phyloP scores from a whole-genome alignment of 2,888 invertebrate genomes.

The Diogma glabrata region DNA sequence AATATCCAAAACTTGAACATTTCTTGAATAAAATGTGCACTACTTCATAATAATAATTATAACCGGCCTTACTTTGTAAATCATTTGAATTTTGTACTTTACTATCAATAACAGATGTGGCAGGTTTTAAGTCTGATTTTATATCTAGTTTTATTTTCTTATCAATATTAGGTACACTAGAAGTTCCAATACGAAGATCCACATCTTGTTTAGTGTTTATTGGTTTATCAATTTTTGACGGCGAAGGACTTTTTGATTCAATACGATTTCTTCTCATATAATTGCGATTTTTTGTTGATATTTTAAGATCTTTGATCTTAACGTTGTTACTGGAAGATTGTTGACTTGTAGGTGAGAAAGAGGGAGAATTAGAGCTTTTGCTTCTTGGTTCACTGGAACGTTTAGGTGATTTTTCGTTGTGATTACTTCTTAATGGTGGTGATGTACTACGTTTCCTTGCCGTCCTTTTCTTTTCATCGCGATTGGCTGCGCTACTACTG shows the following conservation, averaged over 20 bases:
- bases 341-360: constrained; percentile 1
- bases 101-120: too few relatives aligned
- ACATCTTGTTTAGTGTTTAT: constrained; percentile 18
- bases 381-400: constrained; percentile 11
- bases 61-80: constrained; percentile 1
- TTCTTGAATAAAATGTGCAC: constrained; percentile 20
- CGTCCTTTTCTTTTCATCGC: neutral
- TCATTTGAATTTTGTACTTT: too few relatives aligned
- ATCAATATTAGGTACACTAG: too few relatives aligned
- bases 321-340: neutral
- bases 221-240: constrained; percentile 15
- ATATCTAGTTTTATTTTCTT: too few relatives aligned
- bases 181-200: constrained; percentile 16
- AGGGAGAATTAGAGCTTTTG: constrained; percentile 1
- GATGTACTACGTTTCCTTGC: neutral
- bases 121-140: too few relatives aligned
- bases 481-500: neutral
- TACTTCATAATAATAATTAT: constrained; percentile 15
- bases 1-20: too few relatives aligned
- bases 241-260: constrained; percentile 46
- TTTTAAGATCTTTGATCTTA: constrained; percentile 45
- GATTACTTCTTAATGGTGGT: constrained; percentile 7
- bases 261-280: constrained; percentile 55
- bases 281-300: constrained; percentile 46
- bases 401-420: constrained; percentile 16